A percentile compares a stretch with the other conserved stretches of the same genome.
phyloP scores from a whole-genome alignment of 2,797 vertebrate species.

The Dallia pectoralis region DNA sequence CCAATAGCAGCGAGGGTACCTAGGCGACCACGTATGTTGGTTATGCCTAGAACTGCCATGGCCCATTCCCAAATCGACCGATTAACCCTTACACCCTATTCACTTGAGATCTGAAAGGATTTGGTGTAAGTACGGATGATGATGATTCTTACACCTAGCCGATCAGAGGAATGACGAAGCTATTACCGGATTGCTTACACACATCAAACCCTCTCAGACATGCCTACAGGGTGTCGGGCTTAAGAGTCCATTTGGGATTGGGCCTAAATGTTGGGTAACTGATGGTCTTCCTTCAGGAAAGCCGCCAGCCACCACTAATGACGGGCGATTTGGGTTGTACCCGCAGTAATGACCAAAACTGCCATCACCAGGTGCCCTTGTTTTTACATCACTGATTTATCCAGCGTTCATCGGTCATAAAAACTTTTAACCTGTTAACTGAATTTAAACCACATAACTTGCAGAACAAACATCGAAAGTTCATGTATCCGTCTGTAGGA shows the following conservation, averaged over 20 bases:
- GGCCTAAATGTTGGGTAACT: background rate
- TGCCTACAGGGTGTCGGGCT: background rate
- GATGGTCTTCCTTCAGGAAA: background rate
- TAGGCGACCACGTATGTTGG: too few species aligned
- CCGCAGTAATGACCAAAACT: background rate
- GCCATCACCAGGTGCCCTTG: background rate
- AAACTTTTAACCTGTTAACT: background rate
- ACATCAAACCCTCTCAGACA: background rate
- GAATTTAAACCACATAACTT: background rate
- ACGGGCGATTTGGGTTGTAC: background rate
- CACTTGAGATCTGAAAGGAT: too few species aligned
- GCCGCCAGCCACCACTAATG: background rate
- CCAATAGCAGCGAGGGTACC: too few species aligned
- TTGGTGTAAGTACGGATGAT: too few species aligned
- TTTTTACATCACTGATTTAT: background rate
- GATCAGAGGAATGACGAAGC: background rate
- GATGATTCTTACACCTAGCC: too few species aligned
- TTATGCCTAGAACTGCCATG: too few species aligned
- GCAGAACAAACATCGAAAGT: slow-evolving; percentile 38
- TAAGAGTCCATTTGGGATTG: background rate
- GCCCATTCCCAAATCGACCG: too few species aligned
- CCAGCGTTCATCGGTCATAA: background rate
- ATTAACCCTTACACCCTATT: too few species aligned
- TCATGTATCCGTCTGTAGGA: slow-evolving; percentile 52
- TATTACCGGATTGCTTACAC: too few species aligned